These are phyloP conservation scores for Aix galericulata DNA, from an alignment of 2,113 vertebrate species.

Conservation along the genomic window DNA sequence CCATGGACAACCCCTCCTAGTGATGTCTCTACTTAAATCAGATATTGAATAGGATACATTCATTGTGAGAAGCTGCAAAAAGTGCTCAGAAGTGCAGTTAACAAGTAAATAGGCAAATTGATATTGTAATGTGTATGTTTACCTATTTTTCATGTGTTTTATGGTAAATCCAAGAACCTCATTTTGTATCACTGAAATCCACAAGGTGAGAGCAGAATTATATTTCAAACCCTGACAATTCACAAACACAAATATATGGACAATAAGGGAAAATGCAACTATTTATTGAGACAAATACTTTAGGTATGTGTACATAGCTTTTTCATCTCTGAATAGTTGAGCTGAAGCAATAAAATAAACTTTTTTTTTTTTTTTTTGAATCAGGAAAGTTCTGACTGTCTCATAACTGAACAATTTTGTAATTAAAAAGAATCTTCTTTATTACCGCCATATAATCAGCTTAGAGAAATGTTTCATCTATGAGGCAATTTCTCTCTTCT, in stretches of 20 bases:
- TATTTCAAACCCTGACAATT: background rate
- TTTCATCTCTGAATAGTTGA: background rate
- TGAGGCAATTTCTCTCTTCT: background rate
- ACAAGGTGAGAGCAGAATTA: background rate
- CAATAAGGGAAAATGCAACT: background rate
- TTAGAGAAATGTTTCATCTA: background rate
- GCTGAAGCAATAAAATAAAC: background rate
- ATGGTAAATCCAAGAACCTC: background rate
- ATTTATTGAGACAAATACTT: background rate
- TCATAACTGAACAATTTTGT: background rate
- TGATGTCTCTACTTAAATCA: constrained; percentile 19
- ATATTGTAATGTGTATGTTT: background rate
- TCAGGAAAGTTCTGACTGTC: background rate
- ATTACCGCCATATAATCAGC: background rate
- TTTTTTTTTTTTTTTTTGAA: background rate
- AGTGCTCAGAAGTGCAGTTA: background rate
- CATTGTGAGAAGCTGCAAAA: constrained; percentile 11
- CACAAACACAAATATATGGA: background rate
- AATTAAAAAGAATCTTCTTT: background rate
- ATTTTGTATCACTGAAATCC: background rate
- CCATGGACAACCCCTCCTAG: background rate
- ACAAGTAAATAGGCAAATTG: background rate
- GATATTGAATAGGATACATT: constrained; percentile 6
- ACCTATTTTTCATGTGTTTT: background rate
- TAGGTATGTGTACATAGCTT: background rate